phyloP scores from a whole-genome alignment of 2,888 invertebrate species.

The Neuroscelio doddi region DNA sequence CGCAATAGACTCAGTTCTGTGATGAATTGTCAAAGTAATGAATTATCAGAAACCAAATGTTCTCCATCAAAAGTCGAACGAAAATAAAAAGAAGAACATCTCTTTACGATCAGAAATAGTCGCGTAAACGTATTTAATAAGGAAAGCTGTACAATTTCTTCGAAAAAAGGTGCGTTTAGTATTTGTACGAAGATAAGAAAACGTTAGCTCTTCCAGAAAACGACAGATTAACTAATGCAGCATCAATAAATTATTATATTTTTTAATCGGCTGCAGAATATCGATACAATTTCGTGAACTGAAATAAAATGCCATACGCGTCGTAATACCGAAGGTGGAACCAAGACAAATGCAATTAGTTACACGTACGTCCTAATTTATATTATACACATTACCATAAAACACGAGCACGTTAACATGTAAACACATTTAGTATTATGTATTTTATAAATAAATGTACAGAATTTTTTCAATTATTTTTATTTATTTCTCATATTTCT shows the following conservation, averaged over 20 bases:
- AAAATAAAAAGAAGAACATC: too few species aligned
- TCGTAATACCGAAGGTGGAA: conserved; percentile 45
- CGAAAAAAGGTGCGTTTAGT: background rate
- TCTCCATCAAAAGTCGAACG: conserved; percentile 1
- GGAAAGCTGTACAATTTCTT: too few species aligned
- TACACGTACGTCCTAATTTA: conserved; percentile 53
- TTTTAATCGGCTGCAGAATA: conserved; percentile 12
- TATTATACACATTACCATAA: conserved; percentile 44
- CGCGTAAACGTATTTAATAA: too few species aligned
- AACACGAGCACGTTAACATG: conserved; percentile 41
- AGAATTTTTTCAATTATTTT: conserved; percentile 52
- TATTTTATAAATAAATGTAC: conserved; percentile 70
- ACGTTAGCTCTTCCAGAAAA: background rate
- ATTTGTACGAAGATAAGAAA: background rate
- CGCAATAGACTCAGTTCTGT: conserved; percentile 82
- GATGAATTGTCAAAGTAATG: conserved; percentile 54
- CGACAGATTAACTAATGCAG: conserved; percentile 2
- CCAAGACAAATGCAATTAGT: conserved; percentile 46
- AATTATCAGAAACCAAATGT: conserved; percentile 1
- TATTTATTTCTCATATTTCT: background rate
- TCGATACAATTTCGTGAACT: conserved; percentile 27
- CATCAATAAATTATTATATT: conserved; percentile 2
- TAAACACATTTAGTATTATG: conserved; percentile 52
- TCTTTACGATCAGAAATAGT: too few species aligned
- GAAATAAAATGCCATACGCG: conserved; percentile 58